These are phyloP conservation scores for Macrophya alboannulata DNA, from an alignment of 2,888 invertebrate species.

Conservation along the genomic window DNA sequence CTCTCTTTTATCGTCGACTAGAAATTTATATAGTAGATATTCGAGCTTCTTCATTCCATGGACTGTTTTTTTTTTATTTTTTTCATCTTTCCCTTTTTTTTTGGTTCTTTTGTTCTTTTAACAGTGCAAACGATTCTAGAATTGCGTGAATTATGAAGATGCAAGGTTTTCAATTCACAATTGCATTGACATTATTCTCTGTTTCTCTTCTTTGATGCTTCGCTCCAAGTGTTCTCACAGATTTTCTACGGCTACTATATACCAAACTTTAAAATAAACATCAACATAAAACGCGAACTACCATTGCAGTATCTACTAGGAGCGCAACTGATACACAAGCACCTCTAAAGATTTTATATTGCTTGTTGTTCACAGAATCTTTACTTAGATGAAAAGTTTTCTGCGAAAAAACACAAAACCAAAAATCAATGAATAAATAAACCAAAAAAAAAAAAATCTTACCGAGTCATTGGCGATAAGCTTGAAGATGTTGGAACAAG, in stretches of 20 bases:
- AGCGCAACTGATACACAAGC: constrained; percentile 4
- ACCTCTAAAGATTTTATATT: constrained; percentile 23
- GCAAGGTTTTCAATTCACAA: neutral
- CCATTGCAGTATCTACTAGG: neutral
- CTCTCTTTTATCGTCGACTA: constrained; percentile 14
- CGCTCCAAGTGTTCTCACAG: neutral
- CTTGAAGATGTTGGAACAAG: neutral
- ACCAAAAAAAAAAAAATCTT: neutral
- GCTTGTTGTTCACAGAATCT: constrained; percentile 23
- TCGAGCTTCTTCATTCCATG: neutral
- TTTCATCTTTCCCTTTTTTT: neutral
- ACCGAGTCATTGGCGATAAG: neutral
- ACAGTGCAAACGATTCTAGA: neutral
- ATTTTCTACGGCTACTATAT: neutral
- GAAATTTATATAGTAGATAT: constrained; percentile 37
- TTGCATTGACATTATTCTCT: neutral
- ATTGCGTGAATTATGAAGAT: neutral
- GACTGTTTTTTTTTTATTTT: neutral
- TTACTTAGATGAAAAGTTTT: constrained; percentile 1
- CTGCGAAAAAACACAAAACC: neutral
- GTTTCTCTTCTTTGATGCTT: neutral
- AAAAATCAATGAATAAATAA: neutral
- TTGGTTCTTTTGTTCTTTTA: neutral
- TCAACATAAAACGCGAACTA: neutral
- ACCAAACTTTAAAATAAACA: neutral